These are phyloP conservation scores for Oligia strigilis DNA, from an alignment of 2,888 invertebrate species.

Conservation along the genomic window DNA sequence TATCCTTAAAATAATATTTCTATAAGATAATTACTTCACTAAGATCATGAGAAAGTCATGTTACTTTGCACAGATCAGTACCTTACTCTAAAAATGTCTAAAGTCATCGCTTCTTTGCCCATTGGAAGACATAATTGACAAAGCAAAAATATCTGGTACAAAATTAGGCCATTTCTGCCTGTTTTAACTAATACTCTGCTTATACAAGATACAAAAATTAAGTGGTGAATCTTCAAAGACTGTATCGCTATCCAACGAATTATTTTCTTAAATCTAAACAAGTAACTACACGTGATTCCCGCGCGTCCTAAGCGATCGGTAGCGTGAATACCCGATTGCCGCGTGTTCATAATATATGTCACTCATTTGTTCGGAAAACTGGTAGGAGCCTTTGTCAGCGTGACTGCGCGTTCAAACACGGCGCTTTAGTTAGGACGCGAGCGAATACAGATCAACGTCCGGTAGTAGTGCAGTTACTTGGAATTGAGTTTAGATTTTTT, in stretches of 20 bases:
- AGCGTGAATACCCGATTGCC: neutral
- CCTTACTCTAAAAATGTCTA: neutral
- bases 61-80: neutral
- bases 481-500: neutral
- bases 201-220: neutral
- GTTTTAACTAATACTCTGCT: neutral
- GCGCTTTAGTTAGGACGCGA: neutral
- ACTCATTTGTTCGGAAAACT: neutral
- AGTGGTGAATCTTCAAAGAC: neutral
- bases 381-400: neutral
- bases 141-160: neutral
- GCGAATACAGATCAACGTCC: neutral
- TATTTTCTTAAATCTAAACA: neutral
- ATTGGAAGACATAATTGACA: neutral
- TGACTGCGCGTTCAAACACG: neutral
- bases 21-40: constrained; percentile 13
- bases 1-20: neutral
- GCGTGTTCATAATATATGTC: neutral
- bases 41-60: constrained; percentile 18
- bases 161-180: neutral
- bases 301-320: neutral
- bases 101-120: too few relatives aligned
- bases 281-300: neutral
- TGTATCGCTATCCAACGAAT: neutral
- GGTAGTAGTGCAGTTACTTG: neutral